phyloP scores from a whole-genome alignment of 2,797 vertebrate genomes.

The Typhlichthys subterraneus region DNA sequence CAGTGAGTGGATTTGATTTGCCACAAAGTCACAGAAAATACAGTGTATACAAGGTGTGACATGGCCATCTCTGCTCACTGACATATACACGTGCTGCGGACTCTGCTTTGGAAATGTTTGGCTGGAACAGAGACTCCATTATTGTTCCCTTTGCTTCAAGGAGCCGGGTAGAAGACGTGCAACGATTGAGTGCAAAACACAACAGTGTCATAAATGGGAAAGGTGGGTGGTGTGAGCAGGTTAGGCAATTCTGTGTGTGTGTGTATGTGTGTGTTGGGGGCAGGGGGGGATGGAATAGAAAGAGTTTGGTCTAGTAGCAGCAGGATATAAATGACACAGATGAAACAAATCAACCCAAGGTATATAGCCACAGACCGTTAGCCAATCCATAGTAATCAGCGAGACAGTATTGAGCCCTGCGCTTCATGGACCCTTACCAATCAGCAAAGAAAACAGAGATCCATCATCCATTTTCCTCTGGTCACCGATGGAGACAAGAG shows the following conservation, averaged over 20 bases:
- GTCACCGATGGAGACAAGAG: slow-evolving; percentile 50
- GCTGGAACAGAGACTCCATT: slow-evolving; percentile 17
- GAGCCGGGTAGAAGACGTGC: slow-evolving; percentile 14
- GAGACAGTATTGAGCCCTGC: slow-evolving; percentile 68
- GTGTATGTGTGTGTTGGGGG: neutral
- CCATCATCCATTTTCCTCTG: slow-evolving; percentile 67
- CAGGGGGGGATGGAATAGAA: slow-evolving; percentile 29
- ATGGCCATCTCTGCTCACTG: slow-evolving; percentile 12
- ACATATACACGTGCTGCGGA: slow-evolving; percentile 7
- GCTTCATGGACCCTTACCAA: slow-evolving; percentile 70
- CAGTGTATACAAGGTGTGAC: slow-evolving; percentile 12
- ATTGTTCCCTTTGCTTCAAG: slow-evolving; percentile 12
- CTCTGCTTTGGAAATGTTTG: slow-evolving; percentile 20
- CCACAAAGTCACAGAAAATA: neutral
- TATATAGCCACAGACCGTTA: slow-evolving; percentile 52
- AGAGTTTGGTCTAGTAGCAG: slow-evolving; percentile 62
- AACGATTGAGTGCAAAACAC: slow-evolving; percentile 20
- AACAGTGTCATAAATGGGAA: slow-evolving; percentile 31
- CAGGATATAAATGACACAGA: slow-evolving; percentile 75
- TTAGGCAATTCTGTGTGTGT: slow-evolving; percentile 9
- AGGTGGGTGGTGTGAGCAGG: slow-evolving; percentile 18
- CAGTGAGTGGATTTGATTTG: slow-evolving; percentile 24
- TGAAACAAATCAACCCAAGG: slow-evolving; percentile 77
- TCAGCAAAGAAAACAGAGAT: slow-evolving; percentile 73
- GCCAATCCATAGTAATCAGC: slow-evolving; percentile 79